phyloP scores from a whole-genome alignment of 1,140 invertebrate genomes.

The Campoletis sonorensis region DNA sequence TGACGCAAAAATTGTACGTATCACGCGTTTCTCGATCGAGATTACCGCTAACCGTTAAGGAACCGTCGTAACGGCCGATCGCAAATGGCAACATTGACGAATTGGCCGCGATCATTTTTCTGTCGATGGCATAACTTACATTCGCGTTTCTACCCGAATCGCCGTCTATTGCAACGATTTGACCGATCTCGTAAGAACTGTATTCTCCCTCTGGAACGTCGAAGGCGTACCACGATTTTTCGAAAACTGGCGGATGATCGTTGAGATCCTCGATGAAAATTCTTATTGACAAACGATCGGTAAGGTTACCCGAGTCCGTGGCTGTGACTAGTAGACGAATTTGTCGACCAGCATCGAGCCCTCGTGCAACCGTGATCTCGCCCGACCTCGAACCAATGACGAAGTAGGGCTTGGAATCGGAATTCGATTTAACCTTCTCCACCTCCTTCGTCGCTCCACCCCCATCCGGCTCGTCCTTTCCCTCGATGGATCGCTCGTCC shows the following conservation, averaged over 20 bases:
- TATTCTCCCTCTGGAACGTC: slow-evolving; percentile 88
- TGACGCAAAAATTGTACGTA: slow-evolving; percentile 84
- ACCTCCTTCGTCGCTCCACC: not conserved
- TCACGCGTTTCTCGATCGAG: slow-evolving; percentile 87
- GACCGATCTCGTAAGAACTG: slow-evolving; percentile 83
- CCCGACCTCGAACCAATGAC: slow-evolving; percentile 84
- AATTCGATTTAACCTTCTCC: slow-evolving; percentile 64
- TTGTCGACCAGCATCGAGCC: slow-evolving; percentile 85
- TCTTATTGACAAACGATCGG: slow-evolving; percentile 83
- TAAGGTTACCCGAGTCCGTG: slow-evolving; percentile 84
- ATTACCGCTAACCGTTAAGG: slow-evolving; percentile 84
- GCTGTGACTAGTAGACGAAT: slow-evolving; percentile 88
- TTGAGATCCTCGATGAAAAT: slow-evolving; percentile 88
- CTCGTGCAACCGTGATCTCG: slow-evolving; percentile 85
- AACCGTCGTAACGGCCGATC: slow-evolving; percentile 84
- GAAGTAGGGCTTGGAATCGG: slow-evolving; percentile 81
- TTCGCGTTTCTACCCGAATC: slow-evolving; percentile 88
- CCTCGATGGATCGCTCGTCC: slow-evolving; percentile 55
- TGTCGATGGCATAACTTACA: slow-evolving; percentile 83
- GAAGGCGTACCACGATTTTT: slow-evolving; percentile 89
- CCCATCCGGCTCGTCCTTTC: slow-evolving; percentile 1
- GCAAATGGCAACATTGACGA: slow-evolving; percentile 81
- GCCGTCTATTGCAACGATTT: slow-evolving; percentile 85
- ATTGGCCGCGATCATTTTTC: not conserved
- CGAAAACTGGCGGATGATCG: slow-evolving; percentile 90